Conservation (phyloP, 2,797 vertebrate species). For the Dicrostonyx torquatus region DNA sequence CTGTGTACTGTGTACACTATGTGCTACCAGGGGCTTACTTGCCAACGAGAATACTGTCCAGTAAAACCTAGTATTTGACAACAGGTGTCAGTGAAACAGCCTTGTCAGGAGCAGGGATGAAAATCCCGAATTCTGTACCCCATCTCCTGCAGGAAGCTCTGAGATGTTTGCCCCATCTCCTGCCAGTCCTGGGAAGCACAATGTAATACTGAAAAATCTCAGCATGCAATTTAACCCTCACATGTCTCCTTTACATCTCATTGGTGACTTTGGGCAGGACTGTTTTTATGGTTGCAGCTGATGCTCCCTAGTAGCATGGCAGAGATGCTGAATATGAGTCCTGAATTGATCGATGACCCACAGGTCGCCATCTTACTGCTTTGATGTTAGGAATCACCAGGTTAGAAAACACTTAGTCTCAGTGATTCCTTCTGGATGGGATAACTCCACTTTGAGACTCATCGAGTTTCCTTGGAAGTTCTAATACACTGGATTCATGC, state of each 20-base stretch:
- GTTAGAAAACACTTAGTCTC: neutral
- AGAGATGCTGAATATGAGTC: neutral
- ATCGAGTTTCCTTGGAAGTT: neutral
- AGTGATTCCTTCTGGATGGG: neutral
- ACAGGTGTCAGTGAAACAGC: neutral
- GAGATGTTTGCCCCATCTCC: neutral
- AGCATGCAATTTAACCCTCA: neutral
- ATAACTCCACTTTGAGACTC: neutral
- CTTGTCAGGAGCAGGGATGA: neutral
- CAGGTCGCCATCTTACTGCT: neutral
- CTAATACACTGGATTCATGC: neutral
- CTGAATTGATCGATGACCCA: neutral
- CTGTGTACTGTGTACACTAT: neutral
- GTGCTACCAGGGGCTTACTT: neutral
- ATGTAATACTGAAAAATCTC: neutral
- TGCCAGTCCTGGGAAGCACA: neutral
- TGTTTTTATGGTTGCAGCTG: neutral
- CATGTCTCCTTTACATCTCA: fast-evolving
- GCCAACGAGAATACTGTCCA: neutral
- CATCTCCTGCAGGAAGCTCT: neutral
- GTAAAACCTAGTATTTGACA: neutral
- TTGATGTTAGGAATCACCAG: neutral
- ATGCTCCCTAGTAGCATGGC: neutral
- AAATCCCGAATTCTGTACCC: neutral
- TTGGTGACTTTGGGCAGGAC: neutral